Percentiles rank a stretch among this genome's conserved stretches.
Evolutionary conservation across 2,888 invertebrate species (phyloP).

Genomic region (Rotaria magnacalcarata): DNA sequence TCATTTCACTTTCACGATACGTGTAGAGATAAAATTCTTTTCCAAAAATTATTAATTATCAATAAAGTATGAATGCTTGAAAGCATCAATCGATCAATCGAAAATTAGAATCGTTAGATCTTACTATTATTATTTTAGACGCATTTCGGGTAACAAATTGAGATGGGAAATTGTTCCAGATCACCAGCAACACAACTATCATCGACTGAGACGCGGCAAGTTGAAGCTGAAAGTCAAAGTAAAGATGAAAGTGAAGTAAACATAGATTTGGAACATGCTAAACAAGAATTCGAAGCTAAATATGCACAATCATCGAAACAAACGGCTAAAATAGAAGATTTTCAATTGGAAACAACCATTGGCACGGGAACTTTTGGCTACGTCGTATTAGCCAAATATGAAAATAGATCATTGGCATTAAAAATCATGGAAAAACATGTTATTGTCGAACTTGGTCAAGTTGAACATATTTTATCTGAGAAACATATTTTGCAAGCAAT

Average conservation of each 20-base stretch:
- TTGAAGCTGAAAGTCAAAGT: background rate
- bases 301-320: background rate
- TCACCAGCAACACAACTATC: background rate
- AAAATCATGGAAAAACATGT: background rate
- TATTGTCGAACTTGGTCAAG: constrained; percentile 95
- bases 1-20: too few relatives aligned
- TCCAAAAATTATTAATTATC: too few relatives aligned
- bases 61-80: too few relatives aligned
- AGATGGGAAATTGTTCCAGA: background rate
- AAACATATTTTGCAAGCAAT: constrained; percentile 98
- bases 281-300: background rate
- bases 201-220: background rate
- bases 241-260: background rate
- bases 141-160: background rate
- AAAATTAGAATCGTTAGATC: too few relatives aligned
- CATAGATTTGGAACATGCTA: background rate
- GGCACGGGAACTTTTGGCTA: background rate
- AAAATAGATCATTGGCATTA: background rate
- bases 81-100: too few relatives aligned
- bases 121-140: too few relatives aligned
- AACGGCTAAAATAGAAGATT: background rate
- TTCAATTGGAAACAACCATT: background rate
- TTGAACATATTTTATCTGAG: constrained; percentile 97
- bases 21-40: too few relatives aligned
- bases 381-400: background rate